A percentile compares a stretch with the other conserved stretches of the same genome.
phyloP scores from a whole-genome alignment of 2,888 invertebrate species.

The Anagyrus pseudococci region DNA sequence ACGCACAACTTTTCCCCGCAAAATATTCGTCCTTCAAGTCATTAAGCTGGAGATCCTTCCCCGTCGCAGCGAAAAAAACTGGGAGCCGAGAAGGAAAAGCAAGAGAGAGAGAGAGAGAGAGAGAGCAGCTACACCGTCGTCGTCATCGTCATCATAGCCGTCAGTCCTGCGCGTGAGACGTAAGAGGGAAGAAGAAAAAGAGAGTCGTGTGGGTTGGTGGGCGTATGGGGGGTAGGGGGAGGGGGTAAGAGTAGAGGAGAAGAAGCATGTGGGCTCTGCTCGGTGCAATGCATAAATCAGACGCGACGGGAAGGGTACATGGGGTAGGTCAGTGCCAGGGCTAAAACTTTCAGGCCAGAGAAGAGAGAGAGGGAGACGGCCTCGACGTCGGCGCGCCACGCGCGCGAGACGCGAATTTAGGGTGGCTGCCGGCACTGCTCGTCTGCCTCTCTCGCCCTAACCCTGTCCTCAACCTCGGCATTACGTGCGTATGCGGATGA shows the following conservation, averaged over 20 bases:
- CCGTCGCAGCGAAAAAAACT: background rate
- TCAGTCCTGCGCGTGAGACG: no score
- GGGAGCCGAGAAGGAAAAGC: background rate
- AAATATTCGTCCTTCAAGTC: background rate
- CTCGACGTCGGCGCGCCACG: slow-evolving; percentile 54
- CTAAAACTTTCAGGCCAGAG: slow-evolving; percentile 55
- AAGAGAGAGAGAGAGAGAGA: background rate
- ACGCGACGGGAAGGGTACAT: slow-evolving; percentile 37
- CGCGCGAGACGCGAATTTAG: slow-evolving; percentile 49
- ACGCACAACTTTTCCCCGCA: no score
- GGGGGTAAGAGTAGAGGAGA: no score
- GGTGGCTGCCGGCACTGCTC: slow-evolving; percentile 49
- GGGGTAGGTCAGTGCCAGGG: slow-evolving; percentile 58
- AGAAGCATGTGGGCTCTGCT: no score
- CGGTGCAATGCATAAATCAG: slow-evolving; percentile 60
- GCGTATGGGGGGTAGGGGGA: no score
- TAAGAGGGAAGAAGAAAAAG: no score
- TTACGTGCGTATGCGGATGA: background rate
- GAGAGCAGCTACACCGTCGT: background rate
- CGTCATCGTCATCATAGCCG: no score
- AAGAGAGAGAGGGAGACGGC: slow-evolving; percentile 41
- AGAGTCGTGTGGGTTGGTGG: no score
- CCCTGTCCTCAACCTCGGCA: slow-evolving; percentile 3
- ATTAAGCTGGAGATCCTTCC: slow-evolving; percentile 1
- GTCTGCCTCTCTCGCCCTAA: slow-evolving; percentile 12